These are phyloP conservation scores for Zelostemma sp. DNA, from an alignment of 1,140 invertebrate genomes.

Conservation along the genomic window DNA sequence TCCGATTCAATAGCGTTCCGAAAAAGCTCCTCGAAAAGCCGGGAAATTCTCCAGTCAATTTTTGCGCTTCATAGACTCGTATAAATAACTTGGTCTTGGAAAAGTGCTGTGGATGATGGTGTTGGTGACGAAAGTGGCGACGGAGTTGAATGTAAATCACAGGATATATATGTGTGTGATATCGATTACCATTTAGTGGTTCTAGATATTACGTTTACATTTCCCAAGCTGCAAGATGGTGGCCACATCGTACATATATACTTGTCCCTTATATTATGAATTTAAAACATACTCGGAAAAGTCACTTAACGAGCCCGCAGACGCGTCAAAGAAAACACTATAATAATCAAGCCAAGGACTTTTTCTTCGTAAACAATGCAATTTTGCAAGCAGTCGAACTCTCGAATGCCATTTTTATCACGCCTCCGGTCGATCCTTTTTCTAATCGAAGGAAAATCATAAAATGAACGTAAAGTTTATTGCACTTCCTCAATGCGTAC, in stretches of 20 bases:
- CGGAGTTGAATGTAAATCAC: conserved; percentile 56
- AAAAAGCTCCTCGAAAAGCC: too few relatives aligned
- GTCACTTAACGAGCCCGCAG: too few relatives aligned
- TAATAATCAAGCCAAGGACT: too few relatives aligned
- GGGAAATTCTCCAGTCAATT: too few relatives aligned
- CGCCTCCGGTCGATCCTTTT: too few relatives aligned
- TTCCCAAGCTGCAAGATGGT: conserved; percentile 6
- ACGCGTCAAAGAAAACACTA: too few relatives aligned
- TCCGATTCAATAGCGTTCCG: too few relatives aligned
- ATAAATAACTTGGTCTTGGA: conserved; percentile 53
- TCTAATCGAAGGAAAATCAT: not conserved
- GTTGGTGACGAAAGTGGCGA: too few relatives aligned
- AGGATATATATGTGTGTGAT: conserved; percentile 57
- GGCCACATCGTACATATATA: not conserved
- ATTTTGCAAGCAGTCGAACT: too few relatives aligned
- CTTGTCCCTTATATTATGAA: not conserved
- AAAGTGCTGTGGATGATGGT: conserved; percentile 21
- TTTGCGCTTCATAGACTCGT: too few relatives aligned
- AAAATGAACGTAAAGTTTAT: not conserved
- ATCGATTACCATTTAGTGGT: conserved; percentile 65
- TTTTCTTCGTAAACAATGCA: too few relatives aligned
- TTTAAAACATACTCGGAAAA: not conserved
- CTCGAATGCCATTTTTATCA: too few relatives aligned
- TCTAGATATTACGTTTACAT: conserved; percentile 61
- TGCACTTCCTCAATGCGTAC: conserved; percentile 33